Conservation (phyloP, 2,797 vertebrate genomes). For the Poeciliopsis infans region DNA sequence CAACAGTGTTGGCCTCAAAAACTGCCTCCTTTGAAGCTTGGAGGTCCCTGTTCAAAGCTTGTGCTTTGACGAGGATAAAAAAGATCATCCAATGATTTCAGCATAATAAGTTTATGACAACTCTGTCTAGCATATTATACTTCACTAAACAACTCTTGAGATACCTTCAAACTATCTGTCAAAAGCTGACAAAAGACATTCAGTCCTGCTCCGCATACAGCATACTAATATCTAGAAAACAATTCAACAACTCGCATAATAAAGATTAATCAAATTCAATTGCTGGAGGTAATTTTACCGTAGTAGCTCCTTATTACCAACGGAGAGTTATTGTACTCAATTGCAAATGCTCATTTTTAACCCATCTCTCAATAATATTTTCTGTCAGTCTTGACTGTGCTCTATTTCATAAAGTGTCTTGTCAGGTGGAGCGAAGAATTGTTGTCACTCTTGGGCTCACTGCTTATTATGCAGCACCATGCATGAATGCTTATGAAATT, state of each 20-base stretch:
- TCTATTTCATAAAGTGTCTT: constrained; percentile 1
- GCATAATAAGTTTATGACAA: constrained; percentile 24
- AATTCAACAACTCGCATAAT: background rate
- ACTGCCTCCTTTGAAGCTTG: constrained; percentile 20
- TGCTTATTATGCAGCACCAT: constrained; percentile 25
- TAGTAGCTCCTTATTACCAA: constrained; percentile 1
- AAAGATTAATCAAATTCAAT: constrained; percentile 11
- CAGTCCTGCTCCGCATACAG: background rate
- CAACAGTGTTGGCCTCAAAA: constrained; percentile 5
- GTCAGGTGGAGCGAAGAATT: background rate
- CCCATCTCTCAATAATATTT: constrained; percentile 17
- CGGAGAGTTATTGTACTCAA: background rate
- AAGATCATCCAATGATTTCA: constrained; percentile 8
- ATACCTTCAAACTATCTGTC: constrained; percentile 32
- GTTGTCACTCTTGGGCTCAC: constrained; percentile 3
- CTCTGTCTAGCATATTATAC: constrained; percentile 21
- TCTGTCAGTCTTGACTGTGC: background rate
- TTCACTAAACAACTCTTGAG: constrained; percentile 6
- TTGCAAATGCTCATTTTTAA: background rate
- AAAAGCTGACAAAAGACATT: constrained; percentile 19
- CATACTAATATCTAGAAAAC: constrained; percentile 12
- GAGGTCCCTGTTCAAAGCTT: constrained; percentile 26
- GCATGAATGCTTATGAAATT: constrained; percentile 17
- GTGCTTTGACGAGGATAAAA: constrained; percentile 26
- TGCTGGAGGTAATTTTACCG: constrained; percentile 4